Base-by-base conservation (phyloP, 1,140 invertebrate genomes). In the Drosophila ambigua region DNA sequence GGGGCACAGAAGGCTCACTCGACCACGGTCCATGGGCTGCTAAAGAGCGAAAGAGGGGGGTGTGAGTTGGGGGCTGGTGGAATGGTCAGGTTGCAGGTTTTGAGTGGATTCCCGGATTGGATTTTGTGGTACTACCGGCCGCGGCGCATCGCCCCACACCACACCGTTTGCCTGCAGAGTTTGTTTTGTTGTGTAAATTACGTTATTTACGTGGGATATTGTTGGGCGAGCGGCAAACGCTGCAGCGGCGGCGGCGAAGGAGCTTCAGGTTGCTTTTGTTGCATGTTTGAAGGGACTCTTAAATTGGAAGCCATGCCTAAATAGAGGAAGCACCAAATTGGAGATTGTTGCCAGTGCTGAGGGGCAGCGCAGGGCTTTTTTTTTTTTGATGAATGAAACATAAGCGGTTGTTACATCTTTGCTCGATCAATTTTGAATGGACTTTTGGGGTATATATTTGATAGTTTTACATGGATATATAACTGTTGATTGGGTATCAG, bases 141-240 rank as follows among this genome's bases (percentile, higher is more conserved):
- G 11, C 28, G 31, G 16, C 60, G 4, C 39, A 11, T 0, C 26
- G 6, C 24, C 16, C 31, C 13, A 20, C n/a, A 8, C n/a, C 23
- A 31, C 26, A 7, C 45, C 6, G 9, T 1, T 9, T 48, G 15
- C 45, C 77, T 62, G 62, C 77, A 77, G 61, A 74, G 81, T 84
- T 80, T 85, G 81, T 84, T 84, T 80, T 84, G 80, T 85, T 80
- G 80, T 84, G 81, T 84, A 85, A 85, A 84, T 84, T 84, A 84
- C 80, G 80, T 85, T 84, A 85, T 84, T 84, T 85, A 84, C 78
- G 76, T 64, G 78, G 65, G 69, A 81, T 73, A 69, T 77, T 82
- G 76, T 77, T 73, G 72, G 23, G 49, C 53, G 31, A 31, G 28
- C 9, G 31, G 31, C 31, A 6, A 28, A 28, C 26, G 26, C 5